These are phyloP conservation scores for Montipora sp. DNA, from an alignment of 64 coral and sea anemone species.

Conservation along the genomic window DNA sequence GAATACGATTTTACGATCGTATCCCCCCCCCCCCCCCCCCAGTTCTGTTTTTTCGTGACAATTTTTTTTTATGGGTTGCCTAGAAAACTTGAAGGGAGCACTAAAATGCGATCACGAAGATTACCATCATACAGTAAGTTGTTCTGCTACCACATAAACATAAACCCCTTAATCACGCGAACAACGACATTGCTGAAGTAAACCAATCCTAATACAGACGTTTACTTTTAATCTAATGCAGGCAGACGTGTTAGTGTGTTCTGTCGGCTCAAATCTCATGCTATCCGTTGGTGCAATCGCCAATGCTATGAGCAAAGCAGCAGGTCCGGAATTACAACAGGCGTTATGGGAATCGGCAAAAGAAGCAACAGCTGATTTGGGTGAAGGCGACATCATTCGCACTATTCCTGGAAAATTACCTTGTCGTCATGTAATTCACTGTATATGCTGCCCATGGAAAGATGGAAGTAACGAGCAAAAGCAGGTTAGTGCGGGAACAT, in stretches of 20 bases:
- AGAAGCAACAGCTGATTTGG: background rate
- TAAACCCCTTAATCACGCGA: no score
- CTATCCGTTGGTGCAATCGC: constrained; percentile 28
- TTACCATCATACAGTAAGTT: background rate
- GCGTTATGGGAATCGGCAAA: background rate
- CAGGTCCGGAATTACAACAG: constrained; percentile 5
- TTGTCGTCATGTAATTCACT: constrained; percentile 23
- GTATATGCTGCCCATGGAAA: constrained; percentile 39
- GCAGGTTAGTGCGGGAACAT: background rate
- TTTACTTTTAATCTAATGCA: background rate
- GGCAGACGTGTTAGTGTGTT: constrained; percentile 34
- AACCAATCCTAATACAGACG: no score
- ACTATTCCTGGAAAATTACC: background rate
- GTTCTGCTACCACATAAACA: no score
- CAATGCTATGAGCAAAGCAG: constrained; percentile 39
- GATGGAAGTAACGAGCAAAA: background rate
- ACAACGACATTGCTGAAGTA: no score
- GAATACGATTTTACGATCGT: no score
- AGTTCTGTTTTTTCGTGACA: no score
- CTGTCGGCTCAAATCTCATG: constrained; percentile 20
- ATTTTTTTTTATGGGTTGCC: no score
- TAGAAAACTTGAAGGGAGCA: no score
- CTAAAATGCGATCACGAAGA: background rate
- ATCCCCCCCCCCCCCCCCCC: no score
- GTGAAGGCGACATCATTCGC: constrained; percentile 24